Conservation (phyloP, 2,888 invertebrate genomes). For the Hypercompe scribonia region DNA sequence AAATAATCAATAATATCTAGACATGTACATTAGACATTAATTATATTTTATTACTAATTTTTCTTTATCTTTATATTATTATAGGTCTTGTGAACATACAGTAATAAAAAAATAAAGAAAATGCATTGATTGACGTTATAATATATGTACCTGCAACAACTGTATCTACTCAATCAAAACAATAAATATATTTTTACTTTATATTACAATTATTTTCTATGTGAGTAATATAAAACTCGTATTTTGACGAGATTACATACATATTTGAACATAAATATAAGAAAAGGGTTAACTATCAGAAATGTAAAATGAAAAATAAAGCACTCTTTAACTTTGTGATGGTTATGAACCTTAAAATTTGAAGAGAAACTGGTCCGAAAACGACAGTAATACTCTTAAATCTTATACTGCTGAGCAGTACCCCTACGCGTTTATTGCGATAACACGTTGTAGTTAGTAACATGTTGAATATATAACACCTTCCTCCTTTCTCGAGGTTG, state of each 20-base stretch:
- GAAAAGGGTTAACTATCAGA: neutral
- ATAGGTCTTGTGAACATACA: too few relatives aligned
- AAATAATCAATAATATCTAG: too few relatives aligned
- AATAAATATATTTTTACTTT: too few relatives aligned
- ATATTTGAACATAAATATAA: neutral
- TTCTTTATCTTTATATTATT: too few relatives aligned
- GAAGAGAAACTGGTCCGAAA: conserved; percentile 21
- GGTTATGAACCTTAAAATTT: conserved; percentile 23
- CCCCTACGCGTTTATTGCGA: neutral
- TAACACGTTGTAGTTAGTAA: neutral
- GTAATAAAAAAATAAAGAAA: too few relatives aligned
- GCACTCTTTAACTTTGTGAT: neutral
- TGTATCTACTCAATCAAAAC: too few relatives aligned
- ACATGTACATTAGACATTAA: too few relatives aligned
- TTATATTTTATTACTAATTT: too few relatives aligned
- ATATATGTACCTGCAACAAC: too few relatives aligned
- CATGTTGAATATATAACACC: neutral
- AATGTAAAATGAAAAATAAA: neutral
- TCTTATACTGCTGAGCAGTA: conserved; percentile 22
- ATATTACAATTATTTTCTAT: too few relatives aligned
- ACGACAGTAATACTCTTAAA: conserved; percentile 23
- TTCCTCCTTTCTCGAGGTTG: neutral
- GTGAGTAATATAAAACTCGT: too few relatives aligned
- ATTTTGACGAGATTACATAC: neutral
- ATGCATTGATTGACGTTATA: too few relatives aligned